These are phyloP conservation scores for Austrolebias charrua DNA, from an alignment of 2,797 vertebrate genomes.

Conservation along the genomic window DNA sequence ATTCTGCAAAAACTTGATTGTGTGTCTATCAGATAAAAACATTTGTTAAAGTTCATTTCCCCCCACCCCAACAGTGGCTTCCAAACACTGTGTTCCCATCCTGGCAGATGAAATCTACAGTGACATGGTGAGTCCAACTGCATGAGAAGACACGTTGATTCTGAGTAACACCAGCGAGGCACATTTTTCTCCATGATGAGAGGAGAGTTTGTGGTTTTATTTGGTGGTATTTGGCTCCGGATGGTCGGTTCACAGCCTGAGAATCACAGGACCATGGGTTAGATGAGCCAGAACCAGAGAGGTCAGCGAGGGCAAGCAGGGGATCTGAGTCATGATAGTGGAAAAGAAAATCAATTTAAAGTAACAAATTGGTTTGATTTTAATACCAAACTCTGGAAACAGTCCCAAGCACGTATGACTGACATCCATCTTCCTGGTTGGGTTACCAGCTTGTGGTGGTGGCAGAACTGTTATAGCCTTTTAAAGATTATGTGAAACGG, in stretches of 20 bases:
- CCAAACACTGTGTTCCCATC: slow-evolving; percentile 89
- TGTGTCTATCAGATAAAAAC: background rate
- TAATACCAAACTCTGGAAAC: too few species aligned
- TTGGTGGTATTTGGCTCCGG: slow-evolving; percentile 47
- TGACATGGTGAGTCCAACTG: slow-evolving; percentile 89
- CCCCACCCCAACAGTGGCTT: slow-evolving; percentile 89
- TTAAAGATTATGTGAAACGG: background rate
- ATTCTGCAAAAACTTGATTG: background rate
- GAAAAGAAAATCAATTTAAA: background rate
- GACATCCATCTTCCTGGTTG: too few species aligned
- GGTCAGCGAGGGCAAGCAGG: slow-evolving; percentile 13
- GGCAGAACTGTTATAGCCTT: background rate
- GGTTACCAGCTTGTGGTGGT: background rate
- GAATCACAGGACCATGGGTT: slow-evolving; percentile 50
- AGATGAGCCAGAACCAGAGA: slow-evolving; percentile 31
- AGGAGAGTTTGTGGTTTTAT: slow-evolving; percentile 23
- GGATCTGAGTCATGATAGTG: background rate
- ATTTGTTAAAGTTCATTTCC: background rate
- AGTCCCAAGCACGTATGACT: too few species aligned
- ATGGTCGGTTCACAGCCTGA: slow-evolving; percentile 24
- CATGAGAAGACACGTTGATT: slow-evolving; percentile 18
- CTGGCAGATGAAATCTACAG: slow-evolving; percentile 97
- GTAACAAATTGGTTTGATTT: too few species aligned
- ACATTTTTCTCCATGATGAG: slow-evolving; percentile 46
- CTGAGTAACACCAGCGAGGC: slow-evolving; percentile 44